Conservation (phyloP, 2,113 vertebrate genomes). For the Gadus macrocephalus region DNA sequence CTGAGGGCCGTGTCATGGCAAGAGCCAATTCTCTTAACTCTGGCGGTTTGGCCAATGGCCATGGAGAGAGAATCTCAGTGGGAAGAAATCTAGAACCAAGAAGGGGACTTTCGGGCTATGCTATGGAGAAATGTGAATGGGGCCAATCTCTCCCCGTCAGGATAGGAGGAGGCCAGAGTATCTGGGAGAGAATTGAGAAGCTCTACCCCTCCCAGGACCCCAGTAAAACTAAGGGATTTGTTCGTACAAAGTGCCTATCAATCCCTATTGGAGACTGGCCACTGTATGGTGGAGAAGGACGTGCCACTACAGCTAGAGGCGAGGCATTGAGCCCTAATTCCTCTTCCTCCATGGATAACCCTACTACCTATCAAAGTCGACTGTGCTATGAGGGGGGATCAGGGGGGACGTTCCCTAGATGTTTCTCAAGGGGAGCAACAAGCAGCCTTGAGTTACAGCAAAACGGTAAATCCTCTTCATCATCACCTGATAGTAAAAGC, state of each 20-base stretch:
- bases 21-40: slow-evolving; percentile 26
- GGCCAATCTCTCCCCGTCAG: slow-evolving; percentile 57
- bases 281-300: not conserved
- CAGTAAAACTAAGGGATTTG: slow-evolving; percentile 31
- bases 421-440: slow-evolving; percentile 28
- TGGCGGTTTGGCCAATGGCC: not conserved
- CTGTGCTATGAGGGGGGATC: slow-evolving; percentile 14
- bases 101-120: slow-evolving; percentile 1
- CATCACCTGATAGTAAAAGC: slow-evolving; percentile 2
- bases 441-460: slow-evolving; percentile 5
- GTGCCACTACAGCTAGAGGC: not conserved
- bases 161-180: slow-evolving; percentile 57
- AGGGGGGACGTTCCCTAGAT: slow-evolving; percentile 53
- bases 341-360: not conserved
- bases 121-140: slow-evolving; percentile 27
- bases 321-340: slow-evolving; percentile 11
- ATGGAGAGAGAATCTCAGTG: slow-evolving; percentile 15
- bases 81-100: not conserved
- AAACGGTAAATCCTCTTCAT: slow-evolving; percentile 19
- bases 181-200: slow-evolving; percentile 63
- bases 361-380: not conserved
- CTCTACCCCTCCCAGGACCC: slow-evolving; percentile 46
- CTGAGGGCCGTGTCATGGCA: slow-evolving; percentile 18
- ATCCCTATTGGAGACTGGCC: slow-evolving; percentile 17
- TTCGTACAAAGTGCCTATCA: slow-evolving; percentile 19